Evolutionary conservation across 2,797 vertebrate genomes (phyloP), one percentile per base, ranked within the genome.

Genomic region (Artibeus lituratus): DNA sequence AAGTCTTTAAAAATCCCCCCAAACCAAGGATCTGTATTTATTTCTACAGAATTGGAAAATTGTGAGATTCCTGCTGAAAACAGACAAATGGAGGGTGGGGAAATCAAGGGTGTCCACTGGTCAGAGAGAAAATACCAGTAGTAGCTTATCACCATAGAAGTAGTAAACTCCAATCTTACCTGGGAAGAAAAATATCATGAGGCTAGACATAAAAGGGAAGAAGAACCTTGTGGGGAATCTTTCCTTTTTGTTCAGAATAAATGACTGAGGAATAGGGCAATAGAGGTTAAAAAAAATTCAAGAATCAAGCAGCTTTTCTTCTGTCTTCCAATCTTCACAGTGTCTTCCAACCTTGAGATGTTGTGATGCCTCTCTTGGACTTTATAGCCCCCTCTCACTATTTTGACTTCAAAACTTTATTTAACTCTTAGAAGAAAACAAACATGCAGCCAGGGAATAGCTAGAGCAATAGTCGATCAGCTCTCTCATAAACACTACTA

Each of bases 391-490:
- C 11, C 32, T 65, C 32, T 87, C 74, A 84, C 19, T 87, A 47
- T 85, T 77, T 65, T 77, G 42, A 78, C 39, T 84, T 94, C 22
- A 76, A 92, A 93, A 81, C 2, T 42, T 47, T 21, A 92, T 92
- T 93, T 95, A 35, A 42, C 53, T 87, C 89, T 93, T 87, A 44
- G 51, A 94, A 85, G 70, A 77, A 74, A 94, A 49, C 26, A 94
- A 67, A 51, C 14, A 81, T 16, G 10, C 19, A 91, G 42, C 26
- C 37, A 77, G n/a, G 26, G 22, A 32, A 53, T 32, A 90, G 22
- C 49, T 86, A 76, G 10, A 21, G 16, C 57, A 77, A 89, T 9
- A 55, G 24, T 26, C 82, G 62, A 76, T 42, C 21, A 39, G 21
- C 14, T 21, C 32, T 80, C 74, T 86, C 35, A 35, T 78, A 83